phyloP scores from a whole-genome alignment of 2,797 vertebrate species.

The Chanos chanos region DNA sequence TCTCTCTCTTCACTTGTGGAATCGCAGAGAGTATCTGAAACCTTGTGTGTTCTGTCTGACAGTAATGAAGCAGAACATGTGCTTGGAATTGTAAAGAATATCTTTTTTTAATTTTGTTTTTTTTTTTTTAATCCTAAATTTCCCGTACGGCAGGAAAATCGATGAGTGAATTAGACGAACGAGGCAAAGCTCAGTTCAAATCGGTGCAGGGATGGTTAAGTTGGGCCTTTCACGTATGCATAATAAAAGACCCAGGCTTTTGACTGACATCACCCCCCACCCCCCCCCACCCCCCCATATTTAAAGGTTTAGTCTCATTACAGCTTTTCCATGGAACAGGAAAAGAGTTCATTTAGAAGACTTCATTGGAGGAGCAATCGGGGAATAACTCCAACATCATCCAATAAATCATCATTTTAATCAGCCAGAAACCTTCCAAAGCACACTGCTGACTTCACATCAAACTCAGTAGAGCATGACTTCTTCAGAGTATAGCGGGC shows the following conservation, averaged over 20 bases:
- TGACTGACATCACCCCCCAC: conserved; percentile 36
- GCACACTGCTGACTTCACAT: conserved; percentile 48
- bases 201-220: conserved; percentile 18
- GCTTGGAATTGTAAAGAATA: too few species aligned
- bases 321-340: conserved; percentile 8
- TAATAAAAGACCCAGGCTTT: too few species aligned
- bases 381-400: conserved; percentile 70
- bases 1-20: too few species aligned
- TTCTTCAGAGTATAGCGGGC: background rate
- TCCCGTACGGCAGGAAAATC: conserved; percentile 10
- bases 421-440: conserved; percentile 69
- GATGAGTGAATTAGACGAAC: background rate
- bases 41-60: conserved; percentile 5
- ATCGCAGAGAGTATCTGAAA: too few species aligned
- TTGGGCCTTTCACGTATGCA: conserved; percentile 9
- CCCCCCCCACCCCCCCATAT: too few species aligned
- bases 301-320: conserved; percentile 34
- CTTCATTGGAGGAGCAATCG: conserved; percentile 62
- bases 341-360: conserved; percentile 60
- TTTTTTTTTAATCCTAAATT: background rate
- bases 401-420: conserved; percentile 77
- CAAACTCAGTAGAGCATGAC: conserved; percentile 21
- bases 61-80: conserved; percentile 10
- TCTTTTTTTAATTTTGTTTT: too few species aligned
- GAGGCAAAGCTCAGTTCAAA: conserved; percentile 11